These are phyloP conservation scores for Heliconius melpomene DNA, from an alignment of 1,140 invertebrate genomes.

Conservation along the genomic window DNA sequence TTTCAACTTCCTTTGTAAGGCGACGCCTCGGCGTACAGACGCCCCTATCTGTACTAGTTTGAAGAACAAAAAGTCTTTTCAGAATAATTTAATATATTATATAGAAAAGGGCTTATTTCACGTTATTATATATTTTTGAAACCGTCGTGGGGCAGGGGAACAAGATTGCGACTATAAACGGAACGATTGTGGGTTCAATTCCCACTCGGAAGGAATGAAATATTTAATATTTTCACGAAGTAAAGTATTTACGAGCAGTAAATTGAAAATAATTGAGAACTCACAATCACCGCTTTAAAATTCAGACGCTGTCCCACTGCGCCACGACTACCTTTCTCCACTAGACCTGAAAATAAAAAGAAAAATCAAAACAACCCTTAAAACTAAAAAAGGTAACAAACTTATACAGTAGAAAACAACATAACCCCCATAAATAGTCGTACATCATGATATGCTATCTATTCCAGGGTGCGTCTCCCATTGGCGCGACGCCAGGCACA, in stretches of 20 bases:
- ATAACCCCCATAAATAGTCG: background rate
- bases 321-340: background rate
- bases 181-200: background rate
- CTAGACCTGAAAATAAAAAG: background rate
- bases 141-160: too few species aligned
- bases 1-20: slow-evolving; percentile 21
- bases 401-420: background rate
- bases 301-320: too few species aligned
- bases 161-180: too few species aligned
- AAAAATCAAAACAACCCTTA: background rate
- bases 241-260: background rate
- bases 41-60: slow-evolving; percentile 8
- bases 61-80: background rate
- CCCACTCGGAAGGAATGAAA: background rate
- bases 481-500: slow-evolving; percentile 22
- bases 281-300: too few species aligned
- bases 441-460: background rate
- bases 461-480: background rate
- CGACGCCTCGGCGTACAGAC: slow-evolving; percentile 4
- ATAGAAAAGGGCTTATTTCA: background rate
- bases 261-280: too few species aligned
- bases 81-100: background rate
- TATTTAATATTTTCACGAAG: background rate
- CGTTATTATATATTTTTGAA: background rate
- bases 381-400: background rate